phyloP scores from a whole-genome alignment of 2,888 invertebrate genomes.

The Pristionchus exspectatus region DNA sequence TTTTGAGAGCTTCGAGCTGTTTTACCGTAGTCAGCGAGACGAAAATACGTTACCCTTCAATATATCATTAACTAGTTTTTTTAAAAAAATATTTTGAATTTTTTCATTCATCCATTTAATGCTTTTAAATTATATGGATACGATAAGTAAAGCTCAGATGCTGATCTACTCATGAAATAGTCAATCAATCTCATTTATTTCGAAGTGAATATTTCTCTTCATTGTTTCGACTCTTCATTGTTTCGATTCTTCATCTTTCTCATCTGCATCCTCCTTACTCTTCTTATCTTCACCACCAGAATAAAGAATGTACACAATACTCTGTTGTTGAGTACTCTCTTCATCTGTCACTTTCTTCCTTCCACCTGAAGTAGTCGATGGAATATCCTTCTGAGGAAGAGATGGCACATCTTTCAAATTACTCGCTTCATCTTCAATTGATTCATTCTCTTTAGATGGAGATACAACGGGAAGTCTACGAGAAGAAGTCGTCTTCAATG shows the following conservation, averaged over 20 bases:
- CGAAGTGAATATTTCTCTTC: background rate
- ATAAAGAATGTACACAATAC: slow-evolving; percentile 25
- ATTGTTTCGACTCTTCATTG: slow-evolving; percentile 33
- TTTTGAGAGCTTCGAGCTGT: no score
- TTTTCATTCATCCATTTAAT: background rate
- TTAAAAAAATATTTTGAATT: background rate
- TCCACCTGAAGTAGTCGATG: slow-evolving; percentile 10
- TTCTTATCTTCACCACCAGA: slow-evolving; percentile 12
- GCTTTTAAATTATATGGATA: background rate
- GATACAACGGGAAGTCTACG: background rate
- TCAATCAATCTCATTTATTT: background rate
- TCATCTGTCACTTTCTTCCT: background rate
- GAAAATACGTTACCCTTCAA: no score
- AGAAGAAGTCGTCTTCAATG: background rate
- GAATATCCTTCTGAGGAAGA: slow-evolving; percentile 21
- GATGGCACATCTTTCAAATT: slow-evolving; percentile 16
- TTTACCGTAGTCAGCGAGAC: no score
- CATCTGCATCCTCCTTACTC: background rate
- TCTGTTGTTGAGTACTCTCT: background rate
- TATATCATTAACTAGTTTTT: background rate
- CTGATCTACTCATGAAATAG: background rate
- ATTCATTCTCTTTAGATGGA: background rate
- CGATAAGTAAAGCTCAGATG: background rate
- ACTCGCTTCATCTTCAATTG: slow-evolving; percentile 15
- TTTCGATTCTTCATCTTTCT: slow-evolving; percentile 36